Conservation (phyloP, 30 jellyfish, hydroid and myxozoan species). For the Aurelia sp. region DNA sequence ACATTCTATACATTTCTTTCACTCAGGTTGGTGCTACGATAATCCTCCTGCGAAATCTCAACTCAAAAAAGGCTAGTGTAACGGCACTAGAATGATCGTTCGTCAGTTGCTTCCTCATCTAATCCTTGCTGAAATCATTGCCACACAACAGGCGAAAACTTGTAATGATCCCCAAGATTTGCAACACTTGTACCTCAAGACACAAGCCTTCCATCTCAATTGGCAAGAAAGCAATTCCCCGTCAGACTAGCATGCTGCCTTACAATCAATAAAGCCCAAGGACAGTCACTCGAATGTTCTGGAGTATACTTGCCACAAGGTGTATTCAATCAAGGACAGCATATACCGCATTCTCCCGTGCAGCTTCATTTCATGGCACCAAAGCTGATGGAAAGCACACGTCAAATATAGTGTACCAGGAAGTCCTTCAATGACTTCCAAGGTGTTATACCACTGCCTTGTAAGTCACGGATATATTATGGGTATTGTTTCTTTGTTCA, state of each 20-base stretch:
- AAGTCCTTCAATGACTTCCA: not conserved
- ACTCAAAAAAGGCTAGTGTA: constrained; percentile 40
- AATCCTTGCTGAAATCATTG: too few species aligned
- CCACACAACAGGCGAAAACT: too few species aligned
- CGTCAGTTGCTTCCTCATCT: constrained; percentile 6
- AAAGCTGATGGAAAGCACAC: not conserved
- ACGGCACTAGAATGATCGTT: constrained; percentile 52
- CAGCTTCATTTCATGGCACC: constrained; percentile 1
- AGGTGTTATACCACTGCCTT: not conserved
- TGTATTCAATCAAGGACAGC: constrained; percentile 8
- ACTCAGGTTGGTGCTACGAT: too few species aligned
- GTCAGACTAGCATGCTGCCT: constrained; percentile 36
- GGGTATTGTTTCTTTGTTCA: too few species aligned
- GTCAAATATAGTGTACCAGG: too few species aligned
- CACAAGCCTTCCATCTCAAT: too few species aligned
- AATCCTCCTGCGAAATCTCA: constrained; percentile 22
- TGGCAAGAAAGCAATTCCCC: constrained; percentile 24
- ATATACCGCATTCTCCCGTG: constrained; percentile 14
- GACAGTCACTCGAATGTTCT: not conserved
- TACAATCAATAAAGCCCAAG: not conserved
- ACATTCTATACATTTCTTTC: too few species aligned
- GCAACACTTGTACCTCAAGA: too few species aligned
- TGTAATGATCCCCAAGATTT: too few species aligned
- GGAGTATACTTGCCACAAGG: not conserved
- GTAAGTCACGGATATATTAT: too few species aligned